These are phyloP conservation scores for Takifugu bimaculatus DNA, from an alignment of 2,113 vertebrate species.

Conservation along the genomic window DNA sequence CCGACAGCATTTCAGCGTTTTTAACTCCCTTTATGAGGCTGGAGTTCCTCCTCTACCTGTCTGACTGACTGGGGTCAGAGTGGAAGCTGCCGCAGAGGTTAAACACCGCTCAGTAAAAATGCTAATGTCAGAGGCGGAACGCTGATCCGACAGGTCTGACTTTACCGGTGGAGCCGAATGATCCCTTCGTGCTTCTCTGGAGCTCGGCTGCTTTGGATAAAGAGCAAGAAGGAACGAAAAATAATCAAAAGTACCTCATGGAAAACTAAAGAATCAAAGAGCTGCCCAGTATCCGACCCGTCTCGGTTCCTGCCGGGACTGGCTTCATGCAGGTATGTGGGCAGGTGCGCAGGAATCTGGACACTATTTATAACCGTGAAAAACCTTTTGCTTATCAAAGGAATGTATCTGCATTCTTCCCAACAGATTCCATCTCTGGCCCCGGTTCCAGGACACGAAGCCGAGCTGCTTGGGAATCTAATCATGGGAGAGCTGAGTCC, in stretches of 20 bases:
- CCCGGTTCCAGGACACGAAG: slow-evolving; percentile 20
- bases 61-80: slow-evolving; percentile 17
- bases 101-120: slow-evolving; percentile 40
- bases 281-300: not conserved
- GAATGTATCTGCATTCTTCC: slow-evolving; percentile 65
- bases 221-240: slow-evolving; percentile 29
- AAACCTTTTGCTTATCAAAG: slow-evolving; percentile 35
- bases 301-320: no score
- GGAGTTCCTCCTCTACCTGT: no score
- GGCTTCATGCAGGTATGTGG: not conserved
- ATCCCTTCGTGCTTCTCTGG: not conserved
- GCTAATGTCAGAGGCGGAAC: slow-evolving; percentile 39
- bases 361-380: not conserved
- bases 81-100: slow-evolving; percentile 32
- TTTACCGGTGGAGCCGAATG: slow-evolving; percentile 15
- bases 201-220: slow-evolving; percentile 8
- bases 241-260: not conserved
- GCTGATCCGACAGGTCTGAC: slow-evolving; percentile 10
- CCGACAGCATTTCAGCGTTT: not conserved
- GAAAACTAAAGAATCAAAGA: slow-evolving; percentile 35
- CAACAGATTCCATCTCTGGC: slow-evolving; percentile 53
- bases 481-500: no score
- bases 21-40: not conserved
- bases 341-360: not conserved
- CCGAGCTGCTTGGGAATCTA: no score